Percentiles rank a stretch among this genome's conserved stretches.
These are phyloP conservation scores for Festucalex cinctus DNA, from an alignment of 2,113 vertebrate genomes.

Conservation along the genomic window DNA sequence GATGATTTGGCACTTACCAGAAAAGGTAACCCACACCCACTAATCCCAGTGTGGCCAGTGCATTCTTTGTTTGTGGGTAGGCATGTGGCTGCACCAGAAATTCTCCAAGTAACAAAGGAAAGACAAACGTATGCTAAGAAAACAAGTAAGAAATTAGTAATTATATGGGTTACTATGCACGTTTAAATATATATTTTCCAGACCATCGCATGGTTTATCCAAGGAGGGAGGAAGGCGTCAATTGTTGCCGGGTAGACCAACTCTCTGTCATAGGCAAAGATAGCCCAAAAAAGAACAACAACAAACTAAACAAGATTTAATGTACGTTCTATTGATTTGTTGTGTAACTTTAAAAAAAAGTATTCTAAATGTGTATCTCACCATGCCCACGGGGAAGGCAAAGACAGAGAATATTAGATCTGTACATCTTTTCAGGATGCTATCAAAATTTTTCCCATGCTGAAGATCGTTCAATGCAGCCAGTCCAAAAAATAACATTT, in stretches of 20 bases:
- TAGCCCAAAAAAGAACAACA: constrained; percentile 79
- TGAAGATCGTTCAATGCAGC: constrained; percentile 62
- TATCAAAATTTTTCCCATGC: constrained; percentile 17
- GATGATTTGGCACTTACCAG: constrained; percentile 57
- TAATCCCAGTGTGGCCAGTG: constrained; percentile 53
- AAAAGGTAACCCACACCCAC: constrained; percentile 62
- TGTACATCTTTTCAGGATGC: constrained; percentile 46
- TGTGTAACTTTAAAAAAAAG: not conserved
- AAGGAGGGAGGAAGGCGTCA: constrained; percentile 77
- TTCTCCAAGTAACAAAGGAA: constrained; percentile 68
- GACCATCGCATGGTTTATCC: constrained; percentile 88
- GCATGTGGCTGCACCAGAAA: constrained; percentile 62
- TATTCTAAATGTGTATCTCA: constrained; percentile 37
- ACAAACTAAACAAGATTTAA: constrained; percentile 74
- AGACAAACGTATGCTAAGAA: constrained; percentile 68
- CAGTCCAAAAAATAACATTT: constrained; percentile 68
- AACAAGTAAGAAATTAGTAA: not conserved
- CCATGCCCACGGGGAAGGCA: constrained; percentile 72
- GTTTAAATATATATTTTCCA: constrained; percentile 45
- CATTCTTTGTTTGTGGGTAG: constrained; percentile 63
- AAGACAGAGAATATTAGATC: constrained; percentile 71
- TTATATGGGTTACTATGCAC: not conserved
- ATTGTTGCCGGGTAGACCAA: constrained; percentile 80
- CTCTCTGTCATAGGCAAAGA: constrained; percentile 81
- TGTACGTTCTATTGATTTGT: not conserved